These are phyloP conservation scores for Craniophora ligustri DNA, from an alignment of 2,888 invertebrate genomes.

Conservation along the genomic window DNA sequence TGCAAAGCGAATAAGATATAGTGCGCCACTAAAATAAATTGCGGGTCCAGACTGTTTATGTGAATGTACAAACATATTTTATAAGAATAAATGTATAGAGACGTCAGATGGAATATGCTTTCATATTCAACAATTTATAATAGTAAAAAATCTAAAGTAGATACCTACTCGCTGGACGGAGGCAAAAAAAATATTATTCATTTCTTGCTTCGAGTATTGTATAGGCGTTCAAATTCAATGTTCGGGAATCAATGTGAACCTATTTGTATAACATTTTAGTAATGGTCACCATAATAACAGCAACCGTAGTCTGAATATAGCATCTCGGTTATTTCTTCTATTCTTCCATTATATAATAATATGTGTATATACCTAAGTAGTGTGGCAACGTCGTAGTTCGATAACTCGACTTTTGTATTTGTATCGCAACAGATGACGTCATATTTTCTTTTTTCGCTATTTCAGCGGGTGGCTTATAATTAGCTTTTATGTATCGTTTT, in stretches of 20 bases:
- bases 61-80: constrained; percentile 30
- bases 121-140: constrained; percentile 22
- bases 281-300: not conserved
- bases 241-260: no score
- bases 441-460: constrained; percentile 47
- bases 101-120: constrained; percentile 50
- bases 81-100: constrained; percentile 32
- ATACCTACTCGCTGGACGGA: constrained; percentile 19
- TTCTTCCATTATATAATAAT: no score
- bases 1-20: constrained; percentile 52
- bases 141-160: not conserved
- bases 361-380: no score
- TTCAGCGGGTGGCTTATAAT: constrained; percentile 73
- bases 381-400: constrained; percentile 29
- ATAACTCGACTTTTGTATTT: constrained; percentile 36
- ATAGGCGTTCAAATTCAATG: no score
- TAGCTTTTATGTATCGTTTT: constrained; percentile 81
- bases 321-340: no score
- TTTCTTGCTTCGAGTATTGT: no score
- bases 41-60: constrained; percentile 31
- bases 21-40: constrained; percentile 43
- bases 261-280: no score
- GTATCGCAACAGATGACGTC: constrained; percentile 55
- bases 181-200: not conserved
- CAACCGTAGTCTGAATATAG: no score